Evolutionary conservation across 2,797 vertebrate species (phyloP).

Genomic region (Pachyuromys duprasi): DNA sequence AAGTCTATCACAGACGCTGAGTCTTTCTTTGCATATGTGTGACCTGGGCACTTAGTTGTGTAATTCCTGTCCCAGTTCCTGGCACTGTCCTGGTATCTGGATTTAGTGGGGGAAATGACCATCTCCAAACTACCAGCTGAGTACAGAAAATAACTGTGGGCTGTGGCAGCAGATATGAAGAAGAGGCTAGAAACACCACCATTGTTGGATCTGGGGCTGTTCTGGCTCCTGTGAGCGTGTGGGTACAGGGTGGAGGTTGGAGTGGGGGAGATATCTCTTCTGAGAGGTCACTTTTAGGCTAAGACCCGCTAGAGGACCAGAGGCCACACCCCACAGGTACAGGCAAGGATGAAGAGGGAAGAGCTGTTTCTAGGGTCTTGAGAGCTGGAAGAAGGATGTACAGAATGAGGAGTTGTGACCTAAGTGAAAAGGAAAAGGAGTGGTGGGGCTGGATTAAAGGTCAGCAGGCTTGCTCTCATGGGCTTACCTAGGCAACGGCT

Average conservation of each 20-base stretch:
- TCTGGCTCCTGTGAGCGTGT: neutral
- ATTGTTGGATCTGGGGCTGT: neutral
- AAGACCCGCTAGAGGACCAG: neutral
- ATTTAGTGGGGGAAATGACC: neutral
- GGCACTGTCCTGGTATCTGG: neutral
- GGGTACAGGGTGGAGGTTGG: fast-evolving
- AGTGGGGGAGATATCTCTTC: neutral
- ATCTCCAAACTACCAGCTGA: neutral
- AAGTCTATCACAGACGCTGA: neutral
- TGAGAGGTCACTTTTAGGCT: neutral
- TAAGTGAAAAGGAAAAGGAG: neutral
- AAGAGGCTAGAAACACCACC: neutral
- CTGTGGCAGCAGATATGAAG: fast-evolving
- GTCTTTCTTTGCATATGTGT: no score
- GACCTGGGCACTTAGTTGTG: neutral
- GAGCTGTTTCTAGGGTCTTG: neutral
- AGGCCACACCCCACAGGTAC: neutral
- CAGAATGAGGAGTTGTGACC: neutral
- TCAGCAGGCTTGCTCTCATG: neutral
- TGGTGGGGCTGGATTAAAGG: no score
- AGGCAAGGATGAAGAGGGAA: neutral
- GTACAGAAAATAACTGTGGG: neutral
- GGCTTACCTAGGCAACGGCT: neutral
- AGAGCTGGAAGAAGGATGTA: neutral
- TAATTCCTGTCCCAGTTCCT: neutral